A percentile compares a stretch with the other conserved stretches of the same genome.
Evolutionary conservation across 2,888 invertebrate species (phyloP).

Genomic region (Salticus scenicus): DNA sequence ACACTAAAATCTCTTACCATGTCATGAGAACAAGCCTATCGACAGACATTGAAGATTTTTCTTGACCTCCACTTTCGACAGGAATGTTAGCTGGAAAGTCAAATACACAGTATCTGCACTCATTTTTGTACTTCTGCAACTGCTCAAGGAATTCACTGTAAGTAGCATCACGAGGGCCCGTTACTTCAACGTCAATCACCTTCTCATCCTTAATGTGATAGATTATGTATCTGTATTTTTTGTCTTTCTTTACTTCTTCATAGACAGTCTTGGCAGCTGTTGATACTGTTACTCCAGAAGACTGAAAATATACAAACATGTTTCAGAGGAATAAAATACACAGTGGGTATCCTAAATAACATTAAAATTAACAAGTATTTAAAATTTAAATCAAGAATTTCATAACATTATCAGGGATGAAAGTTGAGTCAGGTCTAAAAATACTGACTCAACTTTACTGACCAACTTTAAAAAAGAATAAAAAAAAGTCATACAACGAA

Average conservation of each 20-base stretch:
- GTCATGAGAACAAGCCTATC: conserved; percentile 86
- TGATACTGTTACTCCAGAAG: conserved; percentile 97
- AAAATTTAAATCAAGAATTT: not conserved
- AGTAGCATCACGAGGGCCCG: conserved; percentile 89
- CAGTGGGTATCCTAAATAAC: not conserved
- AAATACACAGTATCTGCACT: conserved; percentile 98
- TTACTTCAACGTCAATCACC: conserved; percentile 92
- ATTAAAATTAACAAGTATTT: conserved; percentile 1
- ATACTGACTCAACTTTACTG: not conserved
- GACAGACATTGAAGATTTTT: conserved; percentile 72
- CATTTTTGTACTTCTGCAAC: conserved; percentile 88
- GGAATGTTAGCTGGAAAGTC: conserved; percentile 81
- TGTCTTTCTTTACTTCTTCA: conserved; percentile 98
- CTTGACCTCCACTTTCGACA: conserved; percentile 71
- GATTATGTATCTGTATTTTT: conserved; percentile 97
- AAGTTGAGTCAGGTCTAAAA: no score
- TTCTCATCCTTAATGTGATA: conserved; percentile 97
- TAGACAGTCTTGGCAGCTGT: conserved; percentile 95
- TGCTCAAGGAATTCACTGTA: conserved; percentile 96
- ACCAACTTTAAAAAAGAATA: no score
- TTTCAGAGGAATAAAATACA: not conserved
- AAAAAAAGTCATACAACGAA: no score
- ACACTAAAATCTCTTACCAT: no score
- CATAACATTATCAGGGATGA: no score
- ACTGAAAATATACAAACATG: conserved; percentile 43